These are phyloP conservation scores for Helleia helle DNA, from an alignment of 2,888 invertebrate genomes.

Conservation along the genomic window DNA sequence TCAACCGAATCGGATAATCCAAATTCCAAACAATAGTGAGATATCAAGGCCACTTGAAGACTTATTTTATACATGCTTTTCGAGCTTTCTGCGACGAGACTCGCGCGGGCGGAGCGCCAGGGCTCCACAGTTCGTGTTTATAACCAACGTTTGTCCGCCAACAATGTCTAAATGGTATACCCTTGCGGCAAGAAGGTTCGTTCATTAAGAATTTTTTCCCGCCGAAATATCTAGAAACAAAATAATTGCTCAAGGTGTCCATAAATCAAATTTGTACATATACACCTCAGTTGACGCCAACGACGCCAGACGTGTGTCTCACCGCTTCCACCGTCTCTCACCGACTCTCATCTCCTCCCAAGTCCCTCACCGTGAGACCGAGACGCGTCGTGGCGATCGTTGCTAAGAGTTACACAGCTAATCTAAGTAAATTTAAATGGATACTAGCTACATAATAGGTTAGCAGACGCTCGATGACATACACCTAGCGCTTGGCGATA, in stretches of 20 bases:
- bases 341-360: no score
- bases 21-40: conserved; percentile 66
- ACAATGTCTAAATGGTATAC: conserved; percentile 65
- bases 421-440: conserved; percentile 58
- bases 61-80: conserved; percentile 56
- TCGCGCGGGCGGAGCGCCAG: conserved; percentile 29
- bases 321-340: no score
- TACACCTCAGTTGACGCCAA: conserved; percentile 36
- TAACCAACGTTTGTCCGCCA: conserved; percentile 53
- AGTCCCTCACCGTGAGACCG: no score
- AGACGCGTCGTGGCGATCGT: conserved; percentile 22
- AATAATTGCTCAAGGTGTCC: conserved; percentile 43
- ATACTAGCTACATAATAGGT: conserved; percentile 52
- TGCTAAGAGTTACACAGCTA: conserved; percentile 50
- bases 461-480: conserved; percentile 46
- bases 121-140: conserved; percentile 19
- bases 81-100: conserved; percentile 56
- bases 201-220: conserved; percentile 47
- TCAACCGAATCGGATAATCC: conserved; percentile 64
- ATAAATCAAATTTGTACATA: conserved; percentile 67
- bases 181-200: conserved; percentile 63
- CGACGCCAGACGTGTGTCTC: no score
- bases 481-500: conserved; percentile 50
- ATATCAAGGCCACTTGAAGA: conserved; percentile 73
- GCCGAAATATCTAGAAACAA: conserved; percentile 59